phyloP scores from a whole-genome alignment of 2,888 invertebrate species.

The Agonopterix heracliana region DNA sequence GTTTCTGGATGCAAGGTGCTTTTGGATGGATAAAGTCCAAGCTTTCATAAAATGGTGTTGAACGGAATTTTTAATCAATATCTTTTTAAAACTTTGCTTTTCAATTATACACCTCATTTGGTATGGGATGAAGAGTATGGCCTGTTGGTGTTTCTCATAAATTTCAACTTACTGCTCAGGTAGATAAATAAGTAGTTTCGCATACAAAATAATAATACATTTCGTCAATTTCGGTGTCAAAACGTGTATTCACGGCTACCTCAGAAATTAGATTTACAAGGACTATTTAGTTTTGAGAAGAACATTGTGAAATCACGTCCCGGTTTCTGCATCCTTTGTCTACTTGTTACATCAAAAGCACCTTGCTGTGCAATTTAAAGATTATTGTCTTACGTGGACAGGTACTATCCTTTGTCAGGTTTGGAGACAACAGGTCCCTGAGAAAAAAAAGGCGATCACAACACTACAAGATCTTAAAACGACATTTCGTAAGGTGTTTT shows the following conservation, averaged over 20 bases:
- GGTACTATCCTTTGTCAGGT: slow-evolving; percentile 49
- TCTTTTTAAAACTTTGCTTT: too few relatives aligned
- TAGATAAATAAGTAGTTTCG: too few relatives aligned
- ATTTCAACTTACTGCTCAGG: too few relatives aligned
- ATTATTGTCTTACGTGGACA: slow-evolving; percentile 62
- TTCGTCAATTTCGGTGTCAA: slow-evolving; percentile 16
- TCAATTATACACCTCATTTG: too few relatives aligned
- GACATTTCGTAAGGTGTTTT: slow-evolving; percentile 60
- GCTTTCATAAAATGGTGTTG: too few relatives aligned
- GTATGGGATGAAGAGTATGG: too few relatives aligned
- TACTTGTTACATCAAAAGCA: slow-evolving; percentile 45
- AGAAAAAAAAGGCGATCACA: slow-evolving; percentile 33
- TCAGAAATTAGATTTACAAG: slow-evolving; percentile 48
- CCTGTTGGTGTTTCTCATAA: too few relatives aligned
- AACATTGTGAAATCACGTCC: slow-evolving; percentile 58
- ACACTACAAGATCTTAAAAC: slow-evolving; percentile 39
- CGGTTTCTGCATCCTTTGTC: slow-evolving; percentile 29
- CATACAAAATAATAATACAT: too few relatives aligned
- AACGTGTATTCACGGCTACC: slow-evolving; percentile 58
- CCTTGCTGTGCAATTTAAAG: slow-evolving; percentile 59
- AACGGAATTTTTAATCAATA: too few relatives aligned
- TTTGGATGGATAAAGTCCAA: too few relatives aligned
- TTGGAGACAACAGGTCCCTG: slow-evolving; percentile 24
- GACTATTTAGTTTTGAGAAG: slow-evolving; percentile 31
- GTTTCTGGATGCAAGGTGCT: too few relatives aligned